phyloP scores from a whole-genome alignment of 2,797 vertebrate genomes.

The Danio kyathit region DNA sequence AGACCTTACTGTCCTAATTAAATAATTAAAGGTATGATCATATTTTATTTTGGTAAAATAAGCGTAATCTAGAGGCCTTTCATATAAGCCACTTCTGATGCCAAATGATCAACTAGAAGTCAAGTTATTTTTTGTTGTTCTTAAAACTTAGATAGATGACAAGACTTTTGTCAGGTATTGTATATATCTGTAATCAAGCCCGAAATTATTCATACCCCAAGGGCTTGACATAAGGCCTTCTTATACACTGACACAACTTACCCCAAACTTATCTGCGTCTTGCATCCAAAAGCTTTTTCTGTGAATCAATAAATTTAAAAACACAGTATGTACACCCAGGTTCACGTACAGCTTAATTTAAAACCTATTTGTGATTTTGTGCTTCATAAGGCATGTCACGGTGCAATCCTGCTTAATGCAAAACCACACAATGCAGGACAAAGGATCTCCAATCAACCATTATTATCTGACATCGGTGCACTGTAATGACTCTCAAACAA shows the following conservation, averaged over 20 bases:
- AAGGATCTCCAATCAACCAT: slow-evolving; percentile 26
- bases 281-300: not conserved
- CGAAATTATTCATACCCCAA: no score
- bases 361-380: slow-evolving; percentile 31
- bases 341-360: slow-evolving; percentile 10
- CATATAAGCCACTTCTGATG: no score
- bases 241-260: not conserved
- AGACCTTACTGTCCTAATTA: no score
- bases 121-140: no score
- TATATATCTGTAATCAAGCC: no score
- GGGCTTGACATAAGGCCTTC: not conserved
- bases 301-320: not conserved
- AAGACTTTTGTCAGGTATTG: no score
- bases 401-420: slow-evolving; percentile 17
- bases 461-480: slow-evolving; percentile 43
- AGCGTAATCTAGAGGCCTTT: no score
- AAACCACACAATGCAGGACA: slow-evolving; percentile 24
- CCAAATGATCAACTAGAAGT: no score
- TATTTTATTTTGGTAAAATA: no score
- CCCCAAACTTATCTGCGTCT: not conserved
- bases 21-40: no score
- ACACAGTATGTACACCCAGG: not conserved
- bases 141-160: no score
- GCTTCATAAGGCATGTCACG: slow-evolving; percentile 23
- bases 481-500: slow-evolving; percentile 42